A percentile compares a stretch with the other conserved stretches of the same genome.
These are phyloP conservation scores for Nematostella vectensis DNA, from an alignment of 92 coral and sea anemone genomes.

Conservation along the genomic window DNA sequence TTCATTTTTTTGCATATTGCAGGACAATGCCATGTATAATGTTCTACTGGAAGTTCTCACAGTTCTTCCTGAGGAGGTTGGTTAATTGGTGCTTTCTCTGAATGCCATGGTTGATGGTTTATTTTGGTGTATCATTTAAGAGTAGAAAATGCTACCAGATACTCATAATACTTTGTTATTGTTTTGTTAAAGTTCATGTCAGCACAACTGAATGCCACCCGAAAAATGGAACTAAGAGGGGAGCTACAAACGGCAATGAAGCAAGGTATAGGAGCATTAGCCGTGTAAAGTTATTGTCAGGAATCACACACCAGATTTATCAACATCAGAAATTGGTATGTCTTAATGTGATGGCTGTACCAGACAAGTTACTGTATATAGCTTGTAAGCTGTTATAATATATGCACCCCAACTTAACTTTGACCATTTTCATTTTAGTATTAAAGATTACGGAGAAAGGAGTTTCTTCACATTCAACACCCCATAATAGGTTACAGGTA, in stretches of 20 bases:
- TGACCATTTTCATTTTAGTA: slow-evolving; percentile 30
- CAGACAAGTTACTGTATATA: no score
- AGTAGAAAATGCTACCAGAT: no score
- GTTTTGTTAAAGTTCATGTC: slow-evolving; percentile 55
- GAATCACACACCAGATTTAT: no score
- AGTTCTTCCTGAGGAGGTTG: slow-evolving; percentile 96
- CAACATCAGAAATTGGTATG: no score
- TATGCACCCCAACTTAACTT: no score
- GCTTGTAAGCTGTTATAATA: no score
- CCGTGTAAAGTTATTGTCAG: background rate
- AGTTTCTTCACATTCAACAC: slow-evolving; percentile 30
- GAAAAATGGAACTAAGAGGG: slow-evolving; percentile 55
- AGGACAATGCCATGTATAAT: slow-evolving; percentile 43
- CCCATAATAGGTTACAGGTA: slow-evolving; percentile 63
- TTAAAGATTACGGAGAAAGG: slow-evolving; percentile 49
- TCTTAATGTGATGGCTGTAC: background rate
- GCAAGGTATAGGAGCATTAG: slow-evolving; percentile 32
- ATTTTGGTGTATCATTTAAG: no score
- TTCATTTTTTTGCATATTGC: background rate
- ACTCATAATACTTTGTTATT: no score
- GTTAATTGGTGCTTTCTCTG: no score
- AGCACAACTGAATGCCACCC: slow-evolving; percentile 54
- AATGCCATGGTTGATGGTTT: no score
- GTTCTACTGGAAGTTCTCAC: slow-evolving; percentile 81
- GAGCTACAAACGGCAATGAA: slow-evolving; percentile 63